phyloP scores from a whole-genome alignment of 2,113 vertebrate genomes.

The Ammodytes marinus region DNA sequence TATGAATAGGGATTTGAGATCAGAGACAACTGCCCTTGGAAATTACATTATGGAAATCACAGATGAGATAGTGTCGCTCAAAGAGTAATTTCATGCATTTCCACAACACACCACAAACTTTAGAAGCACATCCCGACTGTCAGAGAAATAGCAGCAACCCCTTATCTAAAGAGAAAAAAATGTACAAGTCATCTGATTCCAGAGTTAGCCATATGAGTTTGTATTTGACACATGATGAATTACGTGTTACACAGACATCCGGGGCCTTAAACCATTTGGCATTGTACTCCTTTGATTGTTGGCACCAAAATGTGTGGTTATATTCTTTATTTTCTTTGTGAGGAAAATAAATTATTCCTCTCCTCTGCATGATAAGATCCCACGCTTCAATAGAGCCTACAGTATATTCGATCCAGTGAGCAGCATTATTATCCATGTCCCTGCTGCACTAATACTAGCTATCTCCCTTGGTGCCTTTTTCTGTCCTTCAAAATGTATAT shows the following conservation, averaged over 20 bases:
- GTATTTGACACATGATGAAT: slow-evolving; percentile 59
- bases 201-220: slow-evolving; percentile 54
- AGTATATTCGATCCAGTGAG: slow-evolving; percentile 60
- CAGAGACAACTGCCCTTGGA: slow-evolving; percentile 82
- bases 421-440: slow-evolving; percentile 69
- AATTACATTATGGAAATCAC: slow-evolving; percentile 83
- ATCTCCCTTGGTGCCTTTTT: slow-evolving; percentile 74
- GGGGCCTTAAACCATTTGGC: slow-evolving; percentile 41
- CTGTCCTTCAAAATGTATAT: slow-evolving; percentile 72
- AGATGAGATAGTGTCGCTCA: slow-evolving; percentile 82
- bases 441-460: slow-evolving; percentile 63
- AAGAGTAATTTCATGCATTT: slow-evolving; percentile 75
- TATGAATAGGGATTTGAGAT: slow-evolving; percentile 79
- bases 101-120: slow-evolving; percentile 69
- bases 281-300: slow-evolving; percentile 30
- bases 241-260: slow-evolving; percentile 40
- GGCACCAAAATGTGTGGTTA: slow-evolving; percentile 52
- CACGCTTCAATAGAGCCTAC: slow-evolving; percentile 55
- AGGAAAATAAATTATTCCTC: slow-evolving; percentile 53
- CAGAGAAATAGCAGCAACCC: slow-evolving; percentile 43
- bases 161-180: slow-evolving; percentile 57
- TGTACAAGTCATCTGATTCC: slow-evolving; percentile 58
- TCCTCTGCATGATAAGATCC: slow-evolving; percentile 57
- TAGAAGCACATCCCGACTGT: slow-evolving; percentile 60
- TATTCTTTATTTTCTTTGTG: slow-evolving; percentile 43